Evolutionary conservation across 2,797 vertebrate genomes (phyloP).

Genomic region (Staurois parvus): DNA sequence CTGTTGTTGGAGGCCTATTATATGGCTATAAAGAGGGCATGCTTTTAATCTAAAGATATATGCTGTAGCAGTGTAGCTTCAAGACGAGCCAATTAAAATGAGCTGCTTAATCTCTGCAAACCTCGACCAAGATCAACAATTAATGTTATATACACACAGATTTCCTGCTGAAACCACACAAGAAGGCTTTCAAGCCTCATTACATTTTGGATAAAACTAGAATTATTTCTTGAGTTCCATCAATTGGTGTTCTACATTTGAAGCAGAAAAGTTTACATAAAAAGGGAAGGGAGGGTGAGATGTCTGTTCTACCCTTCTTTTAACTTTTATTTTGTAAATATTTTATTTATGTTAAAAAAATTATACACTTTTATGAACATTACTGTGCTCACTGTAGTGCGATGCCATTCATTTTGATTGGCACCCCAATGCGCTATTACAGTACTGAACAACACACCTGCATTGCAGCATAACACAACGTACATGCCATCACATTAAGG

Average conservation of each 20-base stretch:
- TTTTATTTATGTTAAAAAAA: too few relatives aligned
- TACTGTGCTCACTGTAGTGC: too few relatives aligned
- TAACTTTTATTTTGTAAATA: too few relatives aligned
- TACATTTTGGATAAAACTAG: background rate
- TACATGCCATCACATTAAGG: too few relatives aligned
- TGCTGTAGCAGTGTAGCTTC: slow-evolving; percentile 77
- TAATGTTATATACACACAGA: background rate
- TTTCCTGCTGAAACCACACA: background rate
- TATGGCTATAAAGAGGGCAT: slow-evolving; percentile 77
- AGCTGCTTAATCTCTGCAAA: slow-evolving; percentile 62
- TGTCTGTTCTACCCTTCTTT: too few relatives aligned
- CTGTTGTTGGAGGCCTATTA: slow-evolving; percentile 79
- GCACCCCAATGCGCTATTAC: too few relatives aligned
- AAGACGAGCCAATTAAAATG: slow-evolving; percentile 75
- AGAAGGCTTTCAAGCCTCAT: background rate
- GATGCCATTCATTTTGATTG: too few relatives aligned
- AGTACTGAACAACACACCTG: too few relatives aligned
- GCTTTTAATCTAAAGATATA: slow-evolving; percentile 77
- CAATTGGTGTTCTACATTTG: background rate
- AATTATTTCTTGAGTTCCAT: background rate
- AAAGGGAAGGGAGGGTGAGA: too few relatives aligned
- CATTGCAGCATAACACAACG: too few relatives aligned
- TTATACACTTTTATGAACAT: too few relatives aligned
- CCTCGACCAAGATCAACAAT: background rate
- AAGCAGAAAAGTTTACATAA: background rate